Conservation (phyloP, 2,888 invertebrate species). For the Amblyteles armatorius region DNA sequence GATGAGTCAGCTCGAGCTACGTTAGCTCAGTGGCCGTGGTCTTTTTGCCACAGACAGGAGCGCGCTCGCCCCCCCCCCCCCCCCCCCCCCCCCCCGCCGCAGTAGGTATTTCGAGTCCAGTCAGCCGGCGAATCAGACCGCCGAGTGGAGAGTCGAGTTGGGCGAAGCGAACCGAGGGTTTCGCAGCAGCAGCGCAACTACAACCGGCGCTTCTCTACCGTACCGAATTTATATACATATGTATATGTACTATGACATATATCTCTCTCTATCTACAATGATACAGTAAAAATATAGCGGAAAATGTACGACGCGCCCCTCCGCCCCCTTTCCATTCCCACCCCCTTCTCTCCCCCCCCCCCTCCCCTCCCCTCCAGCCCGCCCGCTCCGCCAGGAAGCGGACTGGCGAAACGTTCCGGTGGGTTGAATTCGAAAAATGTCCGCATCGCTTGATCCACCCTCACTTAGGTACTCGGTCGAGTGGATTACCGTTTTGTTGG, state of each 20-base stretch:
- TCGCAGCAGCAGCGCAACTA: conserved; percentile 32
- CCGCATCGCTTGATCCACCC: conserved; percentile 44
- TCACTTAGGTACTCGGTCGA: conserved; percentile 45
- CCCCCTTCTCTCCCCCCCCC: neutral
- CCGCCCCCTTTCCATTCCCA: too few species aligned
- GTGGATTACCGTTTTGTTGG: conserved; percentile 52
- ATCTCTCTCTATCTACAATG: conserved; percentile 20
- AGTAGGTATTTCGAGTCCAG: conserved; percentile 67
- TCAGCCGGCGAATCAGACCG: conserved; percentile 64
- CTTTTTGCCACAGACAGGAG: conserved; percentile 62
- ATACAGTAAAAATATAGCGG: conserved; percentile 41
- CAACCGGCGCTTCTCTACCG: conserved; percentile 21
- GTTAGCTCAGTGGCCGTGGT: conserved; percentile 65
- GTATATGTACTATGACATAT: neutral
- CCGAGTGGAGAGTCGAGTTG: conserved; percentile 31
- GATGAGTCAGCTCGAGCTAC: conserved; percentile 72
- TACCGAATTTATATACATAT: neutral
- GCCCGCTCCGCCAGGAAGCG: neutral
- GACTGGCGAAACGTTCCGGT: conserved; percentile 34
- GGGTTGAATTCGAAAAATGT: conserved; percentile 55
- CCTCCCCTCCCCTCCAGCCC: neutral
- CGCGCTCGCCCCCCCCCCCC: conserved; percentile 15
- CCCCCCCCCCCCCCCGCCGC: conserved; percentile 32
- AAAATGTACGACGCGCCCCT: conserved; percentile 34
- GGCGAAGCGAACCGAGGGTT: conserved; percentile 35